These are phyloP conservation scores for Deilephila elpenor DNA, from an alignment of 2,888 invertebrate species.

Conservation along the genomic window DNA sequence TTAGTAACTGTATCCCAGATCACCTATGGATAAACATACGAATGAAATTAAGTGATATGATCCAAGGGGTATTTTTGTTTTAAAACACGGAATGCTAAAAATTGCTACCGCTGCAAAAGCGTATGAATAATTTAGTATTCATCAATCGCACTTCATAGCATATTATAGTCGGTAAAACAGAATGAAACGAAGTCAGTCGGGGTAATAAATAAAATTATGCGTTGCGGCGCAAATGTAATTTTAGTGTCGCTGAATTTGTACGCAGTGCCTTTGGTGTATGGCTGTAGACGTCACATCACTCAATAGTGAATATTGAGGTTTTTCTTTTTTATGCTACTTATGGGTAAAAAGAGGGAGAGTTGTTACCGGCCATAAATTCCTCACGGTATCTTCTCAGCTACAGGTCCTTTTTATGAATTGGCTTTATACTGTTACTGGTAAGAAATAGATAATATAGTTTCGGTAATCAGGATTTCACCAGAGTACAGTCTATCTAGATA, in stretches of 20 bases:
- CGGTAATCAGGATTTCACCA: too few relatives aligned
- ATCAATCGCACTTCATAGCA: not conserved
- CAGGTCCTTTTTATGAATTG: too few relatives aligned
- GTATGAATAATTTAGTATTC: slow-evolving; percentile 11
- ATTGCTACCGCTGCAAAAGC: not conserved
- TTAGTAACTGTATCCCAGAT: too few relatives aligned
- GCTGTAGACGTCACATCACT: not conserved
- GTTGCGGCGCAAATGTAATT: slow-evolving; percentile 9
- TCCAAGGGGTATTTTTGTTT: not conserved
- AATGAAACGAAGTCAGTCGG: not conserved
- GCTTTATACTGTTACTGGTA: too few relatives aligned
- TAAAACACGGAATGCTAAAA: not conserved
- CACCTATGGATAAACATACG: too few relatives aligned
- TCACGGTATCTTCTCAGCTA: too few relatives aligned
- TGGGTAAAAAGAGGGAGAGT: too few relatives aligned
- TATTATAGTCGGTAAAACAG: slow-evolving; percentile 2
- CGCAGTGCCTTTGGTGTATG: not conserved
- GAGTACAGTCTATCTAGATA: too few relatives aligned
- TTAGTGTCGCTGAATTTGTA: slow-evolving; percentile 11
- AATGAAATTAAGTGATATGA: too few relatives aligned
- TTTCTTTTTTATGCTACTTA: not conserved
- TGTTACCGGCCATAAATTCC: too few relatives aligned
- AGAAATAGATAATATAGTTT: too few relatives aligned
- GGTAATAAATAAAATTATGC: slow-evolving; percentile 13
- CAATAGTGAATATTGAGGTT: not conserved